Evolutionary conservation across 2,113 vertebrate genomes (phyloP).

Genomic region (Chitala chitala): DNA sequence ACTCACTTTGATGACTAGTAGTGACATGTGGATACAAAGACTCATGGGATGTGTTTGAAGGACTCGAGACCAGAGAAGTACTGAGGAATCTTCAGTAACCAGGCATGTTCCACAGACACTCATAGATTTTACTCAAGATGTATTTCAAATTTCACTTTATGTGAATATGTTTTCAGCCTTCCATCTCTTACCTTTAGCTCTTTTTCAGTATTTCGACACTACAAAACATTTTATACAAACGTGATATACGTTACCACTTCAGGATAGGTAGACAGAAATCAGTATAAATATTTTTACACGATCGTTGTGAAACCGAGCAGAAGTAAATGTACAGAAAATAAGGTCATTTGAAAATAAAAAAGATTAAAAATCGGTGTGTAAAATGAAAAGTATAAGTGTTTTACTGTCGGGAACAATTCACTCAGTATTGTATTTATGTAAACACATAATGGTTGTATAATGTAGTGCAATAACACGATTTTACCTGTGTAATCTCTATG

Average conservation of each 20-base stretch:
- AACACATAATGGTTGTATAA: no score
- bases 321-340: neutral
- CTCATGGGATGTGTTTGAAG: neutral
- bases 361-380: neutral
- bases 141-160: neutral
- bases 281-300: neutral
- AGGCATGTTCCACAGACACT: neutral
- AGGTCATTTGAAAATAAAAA: neutral
- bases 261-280: neutral
- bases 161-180: no score
- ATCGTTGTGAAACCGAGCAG: neutral
- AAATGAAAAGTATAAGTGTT: no score
- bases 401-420: no score
- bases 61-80: neutral
- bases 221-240: no score
- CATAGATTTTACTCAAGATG: neutral
- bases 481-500: no score
- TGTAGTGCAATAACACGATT: no score
- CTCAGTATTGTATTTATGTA: no score
- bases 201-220: no score
- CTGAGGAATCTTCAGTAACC: neutral
- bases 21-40: constrained; percentile 1
- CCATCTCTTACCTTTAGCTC: no score
- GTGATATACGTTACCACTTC: neutral
- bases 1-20: neutral